Evolutionary conservation across 2,888 invertebrate genomes (phyloP), one percentile per base, ranked within the genome.

Genomic region (Chymomyza caudatula): DNA sequence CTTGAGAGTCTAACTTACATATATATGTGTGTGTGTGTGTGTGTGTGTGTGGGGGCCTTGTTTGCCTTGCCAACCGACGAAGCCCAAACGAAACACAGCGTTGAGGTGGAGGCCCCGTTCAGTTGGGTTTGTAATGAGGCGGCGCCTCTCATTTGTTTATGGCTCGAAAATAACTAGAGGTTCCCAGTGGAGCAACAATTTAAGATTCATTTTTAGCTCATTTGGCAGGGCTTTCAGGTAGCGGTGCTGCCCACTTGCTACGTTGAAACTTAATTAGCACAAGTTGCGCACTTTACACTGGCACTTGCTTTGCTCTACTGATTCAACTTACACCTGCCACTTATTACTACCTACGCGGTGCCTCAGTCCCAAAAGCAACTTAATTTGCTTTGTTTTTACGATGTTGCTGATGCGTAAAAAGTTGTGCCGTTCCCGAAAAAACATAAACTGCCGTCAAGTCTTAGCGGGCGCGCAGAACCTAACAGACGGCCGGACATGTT

Each of bases 1-100:
- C 80, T 80, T 66, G 78, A 43, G 23, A 23, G 53, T 5, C 20
- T n/a, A 23, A 37, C 3, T 11, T 37, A 11, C 29, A 25, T 25
- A 25, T n/a, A n/a, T n/a, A 25, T 25, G 25, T 25, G 25, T 5
- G n/a, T n/a, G n/a, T 25, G 25, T 25, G 23, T 3, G 54, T 17
- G 54, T 13, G 37, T 57, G 58, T 44, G 67, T 44, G n/a, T 47
- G 61, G 19, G 54, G 23, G 22, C n/a, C 67, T 76, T 73, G 66
- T 77, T 81, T 82, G 73, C 47, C 54, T 66, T 76, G 63, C 52
- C 69, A 55, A 54, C 60, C 65, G 23, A 61, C 53, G 29, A 20
- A 22, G 44, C 29, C 29, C 23, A 23, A 15, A 47, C 1, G 17
- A 15, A 47, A 47, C n/a, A n/a, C n/a, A n/a, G 43, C 15, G 43